Percentiles rank a stretch among this genome's conserved stretches.
Evolutionary conservation across 2,797 vertebrate species (phyloP).

Genomic region (Chiroxiphia lanceolata): DNA sequence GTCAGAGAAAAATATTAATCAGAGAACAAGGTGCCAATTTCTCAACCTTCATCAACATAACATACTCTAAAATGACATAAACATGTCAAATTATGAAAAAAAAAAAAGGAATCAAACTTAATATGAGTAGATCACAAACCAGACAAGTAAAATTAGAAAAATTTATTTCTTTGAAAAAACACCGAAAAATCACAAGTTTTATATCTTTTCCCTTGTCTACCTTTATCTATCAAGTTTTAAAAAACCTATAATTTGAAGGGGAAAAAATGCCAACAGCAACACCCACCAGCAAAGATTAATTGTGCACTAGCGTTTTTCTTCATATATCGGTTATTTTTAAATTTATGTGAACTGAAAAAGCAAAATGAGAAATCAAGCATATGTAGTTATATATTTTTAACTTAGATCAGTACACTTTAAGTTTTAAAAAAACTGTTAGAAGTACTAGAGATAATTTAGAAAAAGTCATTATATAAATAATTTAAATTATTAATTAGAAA

Average conservation of each 20-base stretch:
- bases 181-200: not conserved
- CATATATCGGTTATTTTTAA: not conserved
- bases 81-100: not conserved
- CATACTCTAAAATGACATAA: slow-evolving; percentile 25
- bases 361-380: not conserved
- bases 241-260: not conserved
- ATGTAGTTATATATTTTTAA: not conserved
- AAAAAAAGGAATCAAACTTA: not conserved
- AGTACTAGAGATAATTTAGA: not conserved
- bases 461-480: not conserved
- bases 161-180: not conserved
- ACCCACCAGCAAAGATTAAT: not conserved
- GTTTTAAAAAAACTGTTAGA: not conserved
- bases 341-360: not conserved
- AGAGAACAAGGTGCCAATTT: slow-evolving; percentile 49
- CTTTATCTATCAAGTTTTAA: not conserved
- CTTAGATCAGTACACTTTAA: not conserved
- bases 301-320: not conserved
- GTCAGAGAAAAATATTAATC: slow-evolving; percentile 56
- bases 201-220: not conserved
- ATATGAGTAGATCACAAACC: not conserved
- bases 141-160: not conserved
- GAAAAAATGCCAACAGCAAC: not conserved
- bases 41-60: slow-evolving; percentile 29
- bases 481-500: slow-evolving; percentile 15